Conservation (phyloP, 2,888 invertebrate genomes). For the Eupithecia exiguata region DNA sequence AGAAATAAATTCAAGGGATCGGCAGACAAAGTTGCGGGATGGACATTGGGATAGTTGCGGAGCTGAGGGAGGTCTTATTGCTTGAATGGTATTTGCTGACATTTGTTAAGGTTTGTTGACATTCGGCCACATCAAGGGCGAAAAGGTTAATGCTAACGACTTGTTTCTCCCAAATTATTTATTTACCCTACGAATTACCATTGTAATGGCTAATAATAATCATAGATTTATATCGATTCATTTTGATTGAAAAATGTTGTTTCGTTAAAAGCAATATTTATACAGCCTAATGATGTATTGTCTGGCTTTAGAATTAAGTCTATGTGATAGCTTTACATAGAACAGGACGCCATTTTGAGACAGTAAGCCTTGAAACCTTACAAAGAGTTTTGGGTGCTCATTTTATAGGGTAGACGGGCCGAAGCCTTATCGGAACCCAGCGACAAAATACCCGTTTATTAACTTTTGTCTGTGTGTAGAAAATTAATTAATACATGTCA, state of each 20-base stretch:
- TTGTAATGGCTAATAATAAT: background rate
- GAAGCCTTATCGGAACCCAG: slow-evolving; percentile 63
- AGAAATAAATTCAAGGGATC: slow-evolving; percentile 79
- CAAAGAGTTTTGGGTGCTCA: slow-evolving; percentile 63
- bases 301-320: slow-evolving; percentile 1
- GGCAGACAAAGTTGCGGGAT: slow-evolving; percentile 63
- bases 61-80: slow-evolving; percentile 32
- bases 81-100: slow-evolving; percentile 26
- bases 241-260: background rate
- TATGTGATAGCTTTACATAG: slow-evolving; percentile 30
- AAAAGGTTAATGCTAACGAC: slow-evolving; percentile 23
- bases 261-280: background rate
- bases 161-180: slow-evolving; percentile 13
- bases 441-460: slow-evolving; percentile 57
- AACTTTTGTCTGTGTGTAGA: slow-evolving; percentile 52
- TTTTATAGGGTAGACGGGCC: slow-evolving; percentile 61
- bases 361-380: slow-evolving; percentile 71
- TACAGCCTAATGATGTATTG: background rate
- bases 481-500: slow-evolving; percentile 54
- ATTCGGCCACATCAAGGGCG: slow-evolving; percentile 29
- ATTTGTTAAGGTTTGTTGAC: slow-evolving; percentile 22
- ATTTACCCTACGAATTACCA: slow-evolving; percentile 2
- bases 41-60: slow-evolving; percentile 40
- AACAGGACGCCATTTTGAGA: slow-evolving; percentile 73
- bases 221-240: background rate